Base-by-base conservation (phyloP, 1,140 invertebrate genomes). In the Schlechtendalia chinensis region DNA sequence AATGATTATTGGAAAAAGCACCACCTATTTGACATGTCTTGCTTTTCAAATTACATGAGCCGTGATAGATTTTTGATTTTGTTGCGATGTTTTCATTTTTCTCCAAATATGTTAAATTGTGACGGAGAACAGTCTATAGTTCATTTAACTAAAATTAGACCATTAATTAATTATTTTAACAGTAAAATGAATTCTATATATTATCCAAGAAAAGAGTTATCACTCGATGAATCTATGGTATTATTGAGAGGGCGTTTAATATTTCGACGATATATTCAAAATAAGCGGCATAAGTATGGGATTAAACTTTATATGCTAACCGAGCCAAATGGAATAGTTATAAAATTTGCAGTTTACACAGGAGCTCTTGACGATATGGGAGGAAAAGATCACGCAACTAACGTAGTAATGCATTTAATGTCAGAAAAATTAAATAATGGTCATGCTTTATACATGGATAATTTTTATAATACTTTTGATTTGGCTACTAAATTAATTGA, bases 261-360 rank as follows among this genome's bases (percentile, higher is more conserved):
- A 12, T 72, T 72, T 17, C n/a, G 47, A 16, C 69, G 54, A 53
- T 72, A 54, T 72, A 72, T 72, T n/a, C 39, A 72, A 53, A 72
- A 72, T 54, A 54, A 72, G 29, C 22, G 6, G 54, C n/a, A n/a
- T n/a, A n/a, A n/a, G n/a, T n/a, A n/a, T n/a, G n/a, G n/a, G n/a
- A n/a, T n/a, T n/a, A n/a, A 72, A 72, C 17, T 54, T 16, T 72
- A 72, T 32, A 72, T 72, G 47, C 69, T 72, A 17, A 63, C 69
- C 54, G 69, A 72, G 27, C 69, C 50, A 8, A 53, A 53, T 50
- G 69, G 69, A 16, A n/a, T 72, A 3, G 19, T 72, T 54, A 16
- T 50, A 22, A 72, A 72, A 54, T 50, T 54, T 54, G 47, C 47
- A 19, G 47, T 72, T 54, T 72, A 72, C 27, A 50, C 69, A 29